Base-by-base conservation (phyloP, 2,113 vertebrate species). In the Semnopithecus entellus region DNA sequence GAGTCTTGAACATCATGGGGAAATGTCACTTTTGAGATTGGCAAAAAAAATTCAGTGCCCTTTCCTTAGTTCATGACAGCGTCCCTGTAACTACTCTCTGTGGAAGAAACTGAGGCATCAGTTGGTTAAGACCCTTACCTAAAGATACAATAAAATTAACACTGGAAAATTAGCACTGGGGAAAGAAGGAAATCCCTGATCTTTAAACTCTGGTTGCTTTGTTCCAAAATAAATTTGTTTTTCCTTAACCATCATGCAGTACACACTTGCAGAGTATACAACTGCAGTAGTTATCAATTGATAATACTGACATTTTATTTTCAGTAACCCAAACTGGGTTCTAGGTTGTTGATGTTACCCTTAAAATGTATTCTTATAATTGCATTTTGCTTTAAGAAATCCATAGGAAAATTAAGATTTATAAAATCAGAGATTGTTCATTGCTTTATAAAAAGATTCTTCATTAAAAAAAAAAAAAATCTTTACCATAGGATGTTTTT, bases 361-460 rank as follows among this genome's bases (percentile, higher is more conserved):
- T 78, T 35, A 78, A 89, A 81, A 81, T 35, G n/a, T 43, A 40
- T 43, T 32, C 52, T 59, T 61, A 35, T 22, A 32, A 59, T 52
- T 91, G 13, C 61, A 89, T 82, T 90, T 82, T 25, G 9, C 55
- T 88, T 93, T 92, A 94, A 95, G 89, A 55, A 93, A 73, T 17
- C 22, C 72, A n/a, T 48, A 86, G 32, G 88, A 96, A 96, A 73
- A 92, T 61, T 55, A 93, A 80, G 83, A 83, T 79, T 92, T 93
- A 88, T 68, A 91, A 95, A 96, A 85, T 61, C 89, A 86, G 85
- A 93, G 45, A 78, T 48, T 6, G 13, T 43, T 35, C 55, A 32
- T 86, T 52, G 55, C 68, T 96, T 94, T 91, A 91, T 81, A 73
- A 90, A 98, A 91, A 10, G 64, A 57, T 13, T 94, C 35, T 64